Percentiles rank a stretch among this genome's conserved stretches.
Evolutionary conservation across 2,113 vertebrate species (phyloP).

Genomic region (Gracilinanus agilis): DNA sequence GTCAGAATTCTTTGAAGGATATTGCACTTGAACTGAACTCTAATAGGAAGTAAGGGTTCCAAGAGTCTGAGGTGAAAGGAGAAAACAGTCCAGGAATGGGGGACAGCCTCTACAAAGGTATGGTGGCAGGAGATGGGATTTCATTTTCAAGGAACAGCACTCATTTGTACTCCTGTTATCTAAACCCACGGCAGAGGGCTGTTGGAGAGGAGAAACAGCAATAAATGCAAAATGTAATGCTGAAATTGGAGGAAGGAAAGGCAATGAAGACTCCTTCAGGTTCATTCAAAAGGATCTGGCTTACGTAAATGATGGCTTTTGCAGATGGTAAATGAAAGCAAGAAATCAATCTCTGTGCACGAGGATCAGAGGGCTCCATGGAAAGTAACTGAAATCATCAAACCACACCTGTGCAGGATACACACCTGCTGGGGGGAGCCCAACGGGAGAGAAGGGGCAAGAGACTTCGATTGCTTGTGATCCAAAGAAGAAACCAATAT

Average conservation of each 20-base stretch:
- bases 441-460: neutral
- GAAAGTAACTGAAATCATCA: conserved; percentile 5
- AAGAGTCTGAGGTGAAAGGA: neutral
- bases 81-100: neutral
- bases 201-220: neutral
- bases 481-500: neutral
- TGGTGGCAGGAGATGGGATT: neutral
- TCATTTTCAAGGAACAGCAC: neutral
- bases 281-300: neutral
- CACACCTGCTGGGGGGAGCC: conserved; percentile 4
- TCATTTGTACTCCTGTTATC: neutral
- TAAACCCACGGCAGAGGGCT: neutral
- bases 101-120: neutral
- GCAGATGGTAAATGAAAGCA: neutral
- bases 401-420: neutral
- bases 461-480: neutral
- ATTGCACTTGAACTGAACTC: neutral
- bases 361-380: neutral
- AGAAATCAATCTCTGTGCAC: conserved; percentile 1
- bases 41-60: neutral
- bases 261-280: neutral
- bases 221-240: neutral
- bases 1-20: neutral
- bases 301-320: neutral
- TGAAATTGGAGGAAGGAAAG: neutral